phyloP scores from a whole-genome alignment of 2,888 invertebrate species.

The Apodemia zela region DNA sequence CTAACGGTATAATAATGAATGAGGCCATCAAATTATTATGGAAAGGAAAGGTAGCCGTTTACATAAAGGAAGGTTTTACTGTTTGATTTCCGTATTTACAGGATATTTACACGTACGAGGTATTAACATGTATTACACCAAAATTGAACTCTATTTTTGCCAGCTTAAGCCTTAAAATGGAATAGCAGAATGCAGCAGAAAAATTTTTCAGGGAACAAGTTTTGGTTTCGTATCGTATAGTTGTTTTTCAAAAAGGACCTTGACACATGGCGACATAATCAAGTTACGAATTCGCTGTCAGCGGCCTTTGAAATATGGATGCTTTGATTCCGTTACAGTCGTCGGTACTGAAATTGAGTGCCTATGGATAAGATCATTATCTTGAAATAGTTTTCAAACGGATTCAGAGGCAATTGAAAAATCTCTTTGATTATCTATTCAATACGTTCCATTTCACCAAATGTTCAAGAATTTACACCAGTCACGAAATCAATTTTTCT shows the following conservation, averaged over 20 bases:
- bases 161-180: background rate
- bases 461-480: background rate
- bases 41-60: conserved; percentile 25
- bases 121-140: background rate
- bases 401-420: background rate
- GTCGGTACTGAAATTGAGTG: background rate
- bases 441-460: background rate
- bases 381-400: conserved; percentile 1
- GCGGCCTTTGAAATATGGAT: background rate
- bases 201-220: background rate
- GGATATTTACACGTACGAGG: conserved; percentile 10
- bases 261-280: conserved; percentile 2
- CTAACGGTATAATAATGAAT: conserved; percentile 24
- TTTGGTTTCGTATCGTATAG: conserved; percentile 4
- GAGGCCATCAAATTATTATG: conserved; percentile 30
- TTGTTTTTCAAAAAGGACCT: conserved; percentile 9
- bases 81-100: conserved; percentile 27
- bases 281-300: background rate
- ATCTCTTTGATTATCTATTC: background rate
- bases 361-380: background rate
- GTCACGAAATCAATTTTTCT: too few species aligned
- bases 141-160: background rate
- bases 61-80: conserved; percentile 21
- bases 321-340: conserved; percentile 2
- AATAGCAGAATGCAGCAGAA: too few species aligned